Base-by-base conservation (phyloP, 2,113 vertebrate genomes). In the Lophotis ruficrista region DNA sequence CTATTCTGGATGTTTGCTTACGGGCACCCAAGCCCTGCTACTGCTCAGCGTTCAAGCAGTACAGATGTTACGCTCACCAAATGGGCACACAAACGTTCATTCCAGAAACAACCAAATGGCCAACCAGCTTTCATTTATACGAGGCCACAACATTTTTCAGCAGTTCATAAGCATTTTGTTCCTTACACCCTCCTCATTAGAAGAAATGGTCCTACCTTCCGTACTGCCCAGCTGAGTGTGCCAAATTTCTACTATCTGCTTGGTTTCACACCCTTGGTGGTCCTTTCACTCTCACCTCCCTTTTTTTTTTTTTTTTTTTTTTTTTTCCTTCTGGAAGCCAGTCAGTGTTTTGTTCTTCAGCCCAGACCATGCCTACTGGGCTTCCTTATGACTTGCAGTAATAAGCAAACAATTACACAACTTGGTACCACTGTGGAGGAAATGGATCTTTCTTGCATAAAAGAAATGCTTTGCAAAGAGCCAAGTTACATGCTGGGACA, bases 371-470 rank as follows among this genome's bases (percentile, higher is more conserved):
- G 85, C 81, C 81, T 68, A 76, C 33, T 73, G 48, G 38, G 69
- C 31, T 94, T 90, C 68, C 84, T 93, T 69, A n/a, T 61, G 91
- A 94, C n/a, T 91, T 72, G 41, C 10, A 14, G 60, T 41, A 89
- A 82, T 66, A 87, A 89, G 69, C 68, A 89, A 94, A 84, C 84
- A 89, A 85, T 75, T 91, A 47, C 48, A 82, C 25, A 82, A 64
- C 51, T 38, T 70, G 45, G 60, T 71, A 87, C 45, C 51, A 56
- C 38, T 9, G 48, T 33, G 81, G 65, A 71, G 61, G 75, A 94
- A 94, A 91, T 9, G 41, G 72, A 89, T 66, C 54, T 72, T 68
- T 68, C 53, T 81, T 23, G 57, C 35, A 33, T 22, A 64, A 82
- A 93, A 58, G 10, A 80, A 83, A 72, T 27, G 58, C 50, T 83